Base-by-base conservation (phyloP, 2,888 invertebrate genomes). In the Leucophenga montana region DNA sequence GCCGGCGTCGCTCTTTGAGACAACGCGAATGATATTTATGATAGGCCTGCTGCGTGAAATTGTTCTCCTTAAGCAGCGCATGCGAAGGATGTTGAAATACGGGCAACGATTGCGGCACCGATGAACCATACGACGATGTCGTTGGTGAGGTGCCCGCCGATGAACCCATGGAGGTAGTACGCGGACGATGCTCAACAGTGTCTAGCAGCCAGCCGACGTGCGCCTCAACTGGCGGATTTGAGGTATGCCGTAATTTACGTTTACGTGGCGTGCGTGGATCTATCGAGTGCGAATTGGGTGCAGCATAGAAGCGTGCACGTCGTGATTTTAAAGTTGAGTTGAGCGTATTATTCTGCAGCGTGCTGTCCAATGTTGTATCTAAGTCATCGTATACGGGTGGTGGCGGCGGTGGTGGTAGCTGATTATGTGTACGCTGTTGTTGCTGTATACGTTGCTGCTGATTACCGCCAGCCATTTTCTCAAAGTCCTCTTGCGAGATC, bases 201-300 rank as follows among this genome's bases (percentile, higher is more conserved):
- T 96, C 99, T 93, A 99, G 95, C 78, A 99, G 94, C 99, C 99
- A 99, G 18, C 99, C 99, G 50, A 99, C 95, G 86, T 98, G 97
- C 84, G 96, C 94, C 88, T 98, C 98, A 73, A 95, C 93, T 0
- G 97, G 97, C 59, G 98, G 98, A 90, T 98, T 97, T 78, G 92
- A 94, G 81, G 94, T 95, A 89, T 97, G 96, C n/a, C 95, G 91
- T 2, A 96, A 96, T 90, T 97, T 97, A 80, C 95, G 92, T 88
- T 97, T 97, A 27, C 95, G 91, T 0, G 94, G 94, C 1, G 93
- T 93, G 74, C 91, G 90, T 13, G 92, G 92, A 90, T 93, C 93
- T 70, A 89, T 85, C 14, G 85, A 83, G 67, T 89, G 88, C 83
- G 96, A 95, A 89, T 97, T 97, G 74, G 94, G 95, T 8, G 98